Evolutionary conservation across 2,113 vertebrate genomes (phyloP).

Genomic region (Gorsachius goisagi): DNA sequence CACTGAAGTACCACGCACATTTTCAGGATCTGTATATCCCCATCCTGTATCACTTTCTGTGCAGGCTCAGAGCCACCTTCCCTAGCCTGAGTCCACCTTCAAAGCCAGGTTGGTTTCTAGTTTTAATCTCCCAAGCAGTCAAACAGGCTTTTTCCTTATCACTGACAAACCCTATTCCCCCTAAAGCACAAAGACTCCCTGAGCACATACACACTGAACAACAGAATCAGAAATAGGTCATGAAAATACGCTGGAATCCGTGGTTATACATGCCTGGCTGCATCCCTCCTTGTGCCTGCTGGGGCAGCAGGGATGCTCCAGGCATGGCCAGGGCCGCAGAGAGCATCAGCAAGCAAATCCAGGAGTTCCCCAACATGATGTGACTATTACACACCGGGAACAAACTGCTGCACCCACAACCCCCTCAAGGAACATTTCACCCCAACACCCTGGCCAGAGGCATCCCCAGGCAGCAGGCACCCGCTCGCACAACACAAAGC

Average conservation of each 20-base stretch:
- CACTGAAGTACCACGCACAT: not conserved
- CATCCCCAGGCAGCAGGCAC: not conserved
- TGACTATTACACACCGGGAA: rapidly evolving
- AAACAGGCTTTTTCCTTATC: not conserved
- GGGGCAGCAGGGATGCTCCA: not conserved
- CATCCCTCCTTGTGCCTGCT: not conserved
- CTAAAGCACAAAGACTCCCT: not conserved
- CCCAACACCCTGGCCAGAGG: rapidly evolving
- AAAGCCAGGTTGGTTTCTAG: not conserved
- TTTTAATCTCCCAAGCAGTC: not conserved
- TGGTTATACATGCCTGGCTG: not conserved
- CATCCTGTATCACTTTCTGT: not conserved
- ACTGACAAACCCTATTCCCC: not conserved
- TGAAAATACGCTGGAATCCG: not conserved
- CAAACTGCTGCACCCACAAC: not conserved
- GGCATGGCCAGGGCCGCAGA: not conserved
- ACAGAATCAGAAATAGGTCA: constrained; percentile 62
- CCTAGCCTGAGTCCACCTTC: not conserved
- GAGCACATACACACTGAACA: not conserved
- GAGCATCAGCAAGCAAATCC: not conserved
- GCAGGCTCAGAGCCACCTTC: not conserved
- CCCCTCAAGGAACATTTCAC: not conserved
- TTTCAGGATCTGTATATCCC: not conserved
- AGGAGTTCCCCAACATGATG: rapidly evolving
- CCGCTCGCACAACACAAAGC: not conserved